These are phyloP conservation scores for Orthosia gracilis DNA, from an alignment of 2,888 invertebrate genomes.

Conservation along the genomic window DNA sequence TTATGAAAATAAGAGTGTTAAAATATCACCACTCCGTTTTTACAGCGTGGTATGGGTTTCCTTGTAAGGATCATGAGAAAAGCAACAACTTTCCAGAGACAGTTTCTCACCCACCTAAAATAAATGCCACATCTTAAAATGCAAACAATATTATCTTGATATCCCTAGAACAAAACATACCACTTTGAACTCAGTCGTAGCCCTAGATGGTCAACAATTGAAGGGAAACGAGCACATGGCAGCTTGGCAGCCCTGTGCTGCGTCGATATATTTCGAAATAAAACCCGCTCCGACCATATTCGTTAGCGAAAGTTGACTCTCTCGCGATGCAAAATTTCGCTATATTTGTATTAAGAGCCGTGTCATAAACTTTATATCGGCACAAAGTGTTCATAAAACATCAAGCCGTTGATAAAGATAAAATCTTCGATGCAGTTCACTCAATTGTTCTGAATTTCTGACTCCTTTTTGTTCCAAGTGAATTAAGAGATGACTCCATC, in stretches of 20 bases:
- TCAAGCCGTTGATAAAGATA: conserved; percentile 48
- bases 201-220: conserved; percentile 66
- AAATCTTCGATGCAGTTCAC: conserved; percentile 31
- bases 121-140: conserved; percentile 28
- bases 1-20: not conserved
- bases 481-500: conserved; percentile 20
- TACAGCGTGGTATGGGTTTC: not conserved
- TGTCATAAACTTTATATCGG: conserved; percentile 78
- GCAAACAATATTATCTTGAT: conserved; percentile 53
- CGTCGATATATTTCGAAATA: conserved; percentile 75
- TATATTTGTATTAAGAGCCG: conserved; percentile 78
- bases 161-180: conserved; percentile 38
- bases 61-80: not conserved
- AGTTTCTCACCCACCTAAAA: conserved; percentile 9
- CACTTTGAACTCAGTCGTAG: conserved; percentile 61
- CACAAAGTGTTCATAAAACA: conserved; percentile 69
- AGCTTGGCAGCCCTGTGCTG: conserved; percentile 67
- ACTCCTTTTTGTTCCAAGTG: conserved; percentile 23
- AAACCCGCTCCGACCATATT: conserved; percentile 81
- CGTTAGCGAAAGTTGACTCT: conserved; percentile 84
- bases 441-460: conserved; percentile 49
- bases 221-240: conserved; percentile 64
- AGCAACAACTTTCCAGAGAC: not conserved
- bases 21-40: conserved; percentile 6
- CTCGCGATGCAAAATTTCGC: conserved; percentile 78